Conservation (phyloP, 2,888 invertebrate species). For the Argynnis bischoffii region DNA sequence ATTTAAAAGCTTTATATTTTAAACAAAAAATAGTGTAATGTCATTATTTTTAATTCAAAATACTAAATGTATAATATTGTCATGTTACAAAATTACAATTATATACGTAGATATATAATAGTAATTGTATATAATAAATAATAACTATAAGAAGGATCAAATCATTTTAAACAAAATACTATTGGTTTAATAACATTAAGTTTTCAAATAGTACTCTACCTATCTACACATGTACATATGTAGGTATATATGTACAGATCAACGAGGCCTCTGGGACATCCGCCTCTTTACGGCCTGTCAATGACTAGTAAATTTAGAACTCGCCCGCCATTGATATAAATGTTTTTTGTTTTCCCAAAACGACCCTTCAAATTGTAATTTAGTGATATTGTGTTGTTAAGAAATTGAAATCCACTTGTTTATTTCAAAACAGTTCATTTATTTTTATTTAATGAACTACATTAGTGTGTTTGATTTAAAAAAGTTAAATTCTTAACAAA, state of each 20-base stretch:
- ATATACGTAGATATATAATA: too few relatives aligned
- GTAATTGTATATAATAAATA: too few relatives aligned
- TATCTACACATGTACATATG: constrained; percentile 38
- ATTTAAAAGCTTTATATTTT: too few relatives aligned
- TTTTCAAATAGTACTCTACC: not conserved
- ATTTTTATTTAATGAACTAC: not conserved
- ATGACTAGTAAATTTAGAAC: constrained; percentile 82
- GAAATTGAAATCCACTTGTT: constrained; percentile 24
- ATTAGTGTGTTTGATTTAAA: too few relatives aligned
- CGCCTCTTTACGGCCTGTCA: constrained; percentile 80
- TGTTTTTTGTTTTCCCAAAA: constrained; percentile 82
- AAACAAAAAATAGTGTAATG: too few relatives aligned
- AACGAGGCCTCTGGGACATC: constrained; percentile 71
- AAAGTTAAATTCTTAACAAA: too few relatives aligned
- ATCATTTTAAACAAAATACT: not conserved
- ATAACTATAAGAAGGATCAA: too few relatives aligned
- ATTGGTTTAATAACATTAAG: constrained; percentile 16
- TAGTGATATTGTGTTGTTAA: constrained; percentile 53
- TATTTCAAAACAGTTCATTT: constrained; percentile 6
- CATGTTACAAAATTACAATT: too few relatives aligned
- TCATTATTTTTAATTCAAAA: too few relatives aligned
- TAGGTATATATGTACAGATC: constrained; percentile 25
- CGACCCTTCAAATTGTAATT: constrained; percentile 78
- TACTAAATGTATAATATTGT: too few relatives aligned
- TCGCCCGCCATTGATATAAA: constrained; percentile 80